Evolutionary conservation across 2,888 invertebrate species (phyloP), one percentile per base, ranked within the genome.

Genomic region (Mythimna albipuncta): DNA sequence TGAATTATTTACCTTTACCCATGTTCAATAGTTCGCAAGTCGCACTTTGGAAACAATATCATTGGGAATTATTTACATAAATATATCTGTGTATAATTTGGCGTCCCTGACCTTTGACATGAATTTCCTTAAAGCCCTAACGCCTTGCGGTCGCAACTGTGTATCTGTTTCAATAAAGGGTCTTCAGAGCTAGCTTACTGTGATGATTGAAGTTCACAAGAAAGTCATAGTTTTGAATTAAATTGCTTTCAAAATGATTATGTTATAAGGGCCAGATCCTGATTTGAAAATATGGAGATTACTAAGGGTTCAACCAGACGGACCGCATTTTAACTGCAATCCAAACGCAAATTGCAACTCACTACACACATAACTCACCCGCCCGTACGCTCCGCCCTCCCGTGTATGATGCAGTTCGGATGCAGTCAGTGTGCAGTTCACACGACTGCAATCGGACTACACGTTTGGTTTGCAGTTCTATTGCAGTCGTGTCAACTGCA

Each of bases 1-100:
- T 90, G 91, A 93, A 91, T 92, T 92, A 93, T 91, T 92, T 92
- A 91, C 90, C 87, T 85, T 86, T 87, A 87, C 88, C 84, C 87
- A 90, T 89, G 86, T 88, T 88, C 88, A 81, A 90, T 88, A 90
- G 89, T 90, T 90, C 79, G 76, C 67, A 86, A 89, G 79, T 89
- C 63, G 64, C 72, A 68, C 75, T 76, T 75, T 59, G 59, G 76
- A 79, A 79, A 79, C 77, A 72, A 73, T 84, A 76, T 79, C 69
- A 67, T 72, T 73, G 78, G 78, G 72, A 75, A 81, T 70, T 64
- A 71, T 69, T 73, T 74, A 59, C 65, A 68, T 75, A 68, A 58
- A 72, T 74, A 72, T 68, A 72, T 68, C 52, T 59, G 72, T 69
- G 16, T 59, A 57, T 69, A 62, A 38, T 65, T 26, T 41, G 62